A percentile compares a stretch with the other conserved stretches of the same genome.
phyloP scores from a whole-genome alignment of 1,140 invertebrate species.

The Monomorium pharaonis region DNA sequence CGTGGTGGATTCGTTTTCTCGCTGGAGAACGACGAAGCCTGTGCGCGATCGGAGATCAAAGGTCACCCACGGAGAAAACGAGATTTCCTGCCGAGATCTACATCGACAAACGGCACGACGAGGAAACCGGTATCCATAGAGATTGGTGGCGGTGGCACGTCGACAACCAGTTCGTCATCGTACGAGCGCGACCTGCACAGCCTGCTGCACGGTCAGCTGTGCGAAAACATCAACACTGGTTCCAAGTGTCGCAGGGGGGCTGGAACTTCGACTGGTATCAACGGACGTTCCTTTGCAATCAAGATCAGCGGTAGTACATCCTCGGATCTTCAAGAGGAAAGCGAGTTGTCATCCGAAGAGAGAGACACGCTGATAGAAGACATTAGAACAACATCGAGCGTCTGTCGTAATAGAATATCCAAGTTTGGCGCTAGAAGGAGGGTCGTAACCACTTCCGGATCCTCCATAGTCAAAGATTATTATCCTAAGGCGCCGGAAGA shows the following conservation, averaged over 20 bases:
- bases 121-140: constrained; percentile 41
- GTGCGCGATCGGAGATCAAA: background rate
- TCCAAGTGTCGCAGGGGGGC: constrained; percentile 17
- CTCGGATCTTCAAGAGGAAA: constrained; percentile 78
- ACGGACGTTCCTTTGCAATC: constrained; percentile 44
- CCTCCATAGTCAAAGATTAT: constrained; percentile 25
- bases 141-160: constrained; percentile 59
- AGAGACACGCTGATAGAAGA: constrained; percentile 76
- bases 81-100: constrained; percentile 71
- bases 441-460: constrained; percentile 35
- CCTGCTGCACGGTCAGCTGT: background rate
- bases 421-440: constrained; percentile 66
- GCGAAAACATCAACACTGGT: constrained; percentile 3
- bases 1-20: constrained; percentile 4
- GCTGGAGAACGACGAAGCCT: constrained; percentile 4
- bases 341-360: constrained; percentile 77
- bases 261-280: constrained; percentile 22
- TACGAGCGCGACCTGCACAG: constrained; percentile 64
- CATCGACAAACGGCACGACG: constrained; percentile 73
- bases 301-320: constrained; percentile 73
- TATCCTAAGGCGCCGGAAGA: constrained; percentile 5
- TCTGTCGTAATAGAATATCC: constrained; percentile 68
- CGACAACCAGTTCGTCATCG: constrained; percentile 63
- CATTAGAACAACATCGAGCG: constrained; percentile 65
- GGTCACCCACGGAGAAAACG: constrained; percentile 44